Evolutionary conservation across 1,140 invertebrate genomes (phyloP).

Genomic region (Sitobion miscanthi): DNA sequence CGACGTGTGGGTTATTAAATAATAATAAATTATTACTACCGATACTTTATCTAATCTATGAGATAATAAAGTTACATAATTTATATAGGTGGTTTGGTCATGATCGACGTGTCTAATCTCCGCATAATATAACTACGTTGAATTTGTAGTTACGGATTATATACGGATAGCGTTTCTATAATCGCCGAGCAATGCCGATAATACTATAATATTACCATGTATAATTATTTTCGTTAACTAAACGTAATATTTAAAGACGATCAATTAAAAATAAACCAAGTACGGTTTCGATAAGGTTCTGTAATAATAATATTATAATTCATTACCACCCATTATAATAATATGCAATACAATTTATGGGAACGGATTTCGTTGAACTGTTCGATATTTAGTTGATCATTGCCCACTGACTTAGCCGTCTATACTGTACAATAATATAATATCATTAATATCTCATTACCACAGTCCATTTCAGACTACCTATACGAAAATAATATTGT

Average conservation of each 20-base stretch:
- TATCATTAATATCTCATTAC: too few species aligned
- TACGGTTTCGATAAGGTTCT: not conserved
- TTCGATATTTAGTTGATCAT: not conserved
- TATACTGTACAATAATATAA: not conserved
- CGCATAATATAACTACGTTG: not conserved
- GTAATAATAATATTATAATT: not conserved
- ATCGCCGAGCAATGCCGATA: not conserved
- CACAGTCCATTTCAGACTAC: too few species aligned
- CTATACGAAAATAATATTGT: too few species aligned
- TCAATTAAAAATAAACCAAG: not conserved
- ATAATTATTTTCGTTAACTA: not conserved
- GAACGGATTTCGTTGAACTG: not conserved
- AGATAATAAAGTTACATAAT: not conserved
- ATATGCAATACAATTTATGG: not conserved
- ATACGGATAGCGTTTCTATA: not conserved
- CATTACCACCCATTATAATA: not conserved
- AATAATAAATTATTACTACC: not conserved
- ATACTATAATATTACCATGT: not conserved
- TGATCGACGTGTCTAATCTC: not conserved
- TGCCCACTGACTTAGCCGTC: not conserved
- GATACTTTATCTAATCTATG: not conserved
- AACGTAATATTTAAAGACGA: not conserved
- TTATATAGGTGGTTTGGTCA: not conserved
- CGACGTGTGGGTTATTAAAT: not conserved
- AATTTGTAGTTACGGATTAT: too few species aligned